Conservation (phyloP, 2,797 vertebrate genomes). For the Calcarius lapponicus region DNA sequence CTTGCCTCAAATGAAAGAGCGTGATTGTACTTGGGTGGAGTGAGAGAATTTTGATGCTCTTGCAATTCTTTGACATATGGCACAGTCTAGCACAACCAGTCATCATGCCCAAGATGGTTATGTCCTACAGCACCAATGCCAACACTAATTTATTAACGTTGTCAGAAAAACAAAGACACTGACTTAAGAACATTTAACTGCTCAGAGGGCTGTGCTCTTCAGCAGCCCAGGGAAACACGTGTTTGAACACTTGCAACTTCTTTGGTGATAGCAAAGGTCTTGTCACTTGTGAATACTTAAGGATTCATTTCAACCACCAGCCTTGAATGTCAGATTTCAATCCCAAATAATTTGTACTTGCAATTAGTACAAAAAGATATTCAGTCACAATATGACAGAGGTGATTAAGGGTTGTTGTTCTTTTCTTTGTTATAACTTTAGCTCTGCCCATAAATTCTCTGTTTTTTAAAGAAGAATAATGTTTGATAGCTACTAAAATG, state of each 20-base stretch:
- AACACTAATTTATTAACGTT: background rate
- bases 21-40: rapidly evolving
- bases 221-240: background rate
- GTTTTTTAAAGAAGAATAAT: background rate
- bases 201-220: background rate
- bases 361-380: background rate
- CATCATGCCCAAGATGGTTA: background rate
- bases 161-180: background rate
- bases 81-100: background rate
- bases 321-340: background rate
- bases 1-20: background rate
- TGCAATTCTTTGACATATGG: background rate
- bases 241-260: background rate
- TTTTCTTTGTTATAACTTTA: background rate
- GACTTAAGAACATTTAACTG: background rate
- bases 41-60: background rate
- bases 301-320: background rate
- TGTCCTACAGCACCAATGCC: background rate
- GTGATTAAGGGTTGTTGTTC: background rate
- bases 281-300: background rate
- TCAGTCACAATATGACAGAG: background rate
- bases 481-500: background rate
- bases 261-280: background rate
- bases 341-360: background rate
- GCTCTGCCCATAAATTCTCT: background rate